Conservation (phyloP, 2,797 vertebrate species). For the Hybognathus amarus region DNA sequence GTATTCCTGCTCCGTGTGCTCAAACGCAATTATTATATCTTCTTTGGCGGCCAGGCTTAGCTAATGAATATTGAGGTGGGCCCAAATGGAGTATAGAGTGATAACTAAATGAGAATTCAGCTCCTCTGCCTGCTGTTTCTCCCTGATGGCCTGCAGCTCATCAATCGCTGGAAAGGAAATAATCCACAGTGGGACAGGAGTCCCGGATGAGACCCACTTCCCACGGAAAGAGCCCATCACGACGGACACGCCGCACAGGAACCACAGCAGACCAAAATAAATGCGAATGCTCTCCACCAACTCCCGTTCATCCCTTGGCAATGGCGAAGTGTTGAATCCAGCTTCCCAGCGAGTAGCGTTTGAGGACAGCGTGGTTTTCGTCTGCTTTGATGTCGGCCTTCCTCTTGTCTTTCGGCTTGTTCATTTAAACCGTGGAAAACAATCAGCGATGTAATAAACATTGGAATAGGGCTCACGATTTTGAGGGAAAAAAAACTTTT, state of each 20-base stretch:
- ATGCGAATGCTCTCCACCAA: conserved; percentile 16
- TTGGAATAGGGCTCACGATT: not conserved
- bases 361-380: conserved; percentile 48
- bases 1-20: not conserved
- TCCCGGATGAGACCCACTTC: conserved; percentile 39
- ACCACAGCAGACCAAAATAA: conserved; percentile 50
- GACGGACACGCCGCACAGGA: conserved; percentile 35
- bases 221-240: conserved; percentile 38
- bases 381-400: conserved; percentile 44
- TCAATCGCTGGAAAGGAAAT: conserved; percentile 61
- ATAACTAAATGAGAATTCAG: conserved; percentile 44
- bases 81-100: conserved; percentile 49
- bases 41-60: conserved; percentile 20
- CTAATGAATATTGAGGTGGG: conserved; percentile 56
- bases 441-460: conserved; percentile 47
- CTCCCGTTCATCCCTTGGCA: conserved; percentile 26
- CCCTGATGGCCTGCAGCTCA: conserved; percentile 34
- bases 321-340: not conserved
- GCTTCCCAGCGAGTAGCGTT: conserved; percentile 21
- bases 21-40: conserved; percentile 15
- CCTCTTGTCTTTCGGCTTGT: not conserved
- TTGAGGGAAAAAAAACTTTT: not conserved
- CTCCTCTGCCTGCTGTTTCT: conserved; percentile 51
- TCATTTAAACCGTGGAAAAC: conserved; percentile 40
- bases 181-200: conserved; percentile 60